These are phyloP conservation scores for Poicephalus gulielmi DNA, from an alignment of 2,113 vertebrate species.

Conservation along the genomic window DNA sequence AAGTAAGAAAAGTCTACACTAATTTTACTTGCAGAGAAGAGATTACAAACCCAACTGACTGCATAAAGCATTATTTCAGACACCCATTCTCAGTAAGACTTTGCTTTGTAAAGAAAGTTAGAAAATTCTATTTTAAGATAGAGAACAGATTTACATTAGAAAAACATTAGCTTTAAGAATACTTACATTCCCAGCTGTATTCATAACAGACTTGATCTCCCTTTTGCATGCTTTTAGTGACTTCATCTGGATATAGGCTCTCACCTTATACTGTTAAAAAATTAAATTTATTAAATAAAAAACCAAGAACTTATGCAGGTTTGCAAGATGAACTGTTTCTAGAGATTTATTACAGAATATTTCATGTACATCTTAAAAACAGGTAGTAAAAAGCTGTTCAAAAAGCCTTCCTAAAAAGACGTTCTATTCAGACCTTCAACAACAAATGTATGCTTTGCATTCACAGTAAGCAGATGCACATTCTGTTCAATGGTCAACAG, in stretches of 20 bases:
- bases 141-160: neutral
- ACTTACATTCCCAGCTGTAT: constrained; percentile 97
- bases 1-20: neutral
- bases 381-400: neutral
- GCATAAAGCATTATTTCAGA: neutral
- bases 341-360: neutral
- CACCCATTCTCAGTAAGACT: neutral
- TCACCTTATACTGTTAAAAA: constrained; percentile 90
- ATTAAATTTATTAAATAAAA: neutral
- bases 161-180: neutral
- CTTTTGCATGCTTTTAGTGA: constrained; percentile 97
- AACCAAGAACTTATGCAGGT: neutral
- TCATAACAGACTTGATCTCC: constrained; percentile 99
- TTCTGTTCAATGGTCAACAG: neutral
- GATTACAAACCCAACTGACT: neutral
- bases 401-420: neutral
- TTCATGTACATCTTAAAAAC: neutral
- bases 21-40: neutral
- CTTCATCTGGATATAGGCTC: constrained; percentile 98
- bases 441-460: neutral
- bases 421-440: neutral
- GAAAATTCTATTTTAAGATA: neutral
- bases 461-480: neutral
- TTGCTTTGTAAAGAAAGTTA: neutral
- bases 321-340: neutral